phyloP scores from a whole-genome alignment of 2,888 invertebrate species.

The Neria commutata region DNA sequence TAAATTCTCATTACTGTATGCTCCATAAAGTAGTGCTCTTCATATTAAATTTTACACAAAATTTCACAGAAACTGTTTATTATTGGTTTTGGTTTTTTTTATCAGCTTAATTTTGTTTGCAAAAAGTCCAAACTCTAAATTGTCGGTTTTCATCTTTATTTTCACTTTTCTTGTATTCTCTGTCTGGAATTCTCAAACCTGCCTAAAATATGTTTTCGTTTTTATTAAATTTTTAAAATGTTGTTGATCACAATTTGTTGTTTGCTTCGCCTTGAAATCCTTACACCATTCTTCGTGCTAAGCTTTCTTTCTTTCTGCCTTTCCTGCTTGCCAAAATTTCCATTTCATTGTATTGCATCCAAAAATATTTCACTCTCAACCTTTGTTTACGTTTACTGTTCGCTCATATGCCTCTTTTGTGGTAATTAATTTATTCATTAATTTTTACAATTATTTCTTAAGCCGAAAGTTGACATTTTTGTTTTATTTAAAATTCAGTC shows the following conservation, averaged over 20 bases:
- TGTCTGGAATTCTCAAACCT: too few relatives aligned
- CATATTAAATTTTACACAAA: too few relatives aligned
- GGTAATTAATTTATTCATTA: constrained; percentile 15
- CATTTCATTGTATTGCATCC: constrained; percentile 15
- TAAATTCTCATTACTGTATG: too few relatives aligned
- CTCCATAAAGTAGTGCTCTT: too few relatives aligned
- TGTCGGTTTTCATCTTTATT: not conserved
- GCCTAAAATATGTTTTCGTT: constrained; percentile 22
- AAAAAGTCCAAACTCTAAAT: too few relatives aligned
- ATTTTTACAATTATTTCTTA: constrained; percentile 16
- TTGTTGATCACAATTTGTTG: constrained; percentile 59
- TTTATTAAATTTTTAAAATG: constrained; percentile 34
- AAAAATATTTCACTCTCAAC: constrained; percentile 31
- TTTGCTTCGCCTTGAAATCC: constrained; percentile 34
- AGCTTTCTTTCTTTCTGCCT: not conserved
- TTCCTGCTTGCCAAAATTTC: not conserved
- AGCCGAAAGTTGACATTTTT: constrained; percentile 17
- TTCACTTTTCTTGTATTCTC: constrained; percentile 6
- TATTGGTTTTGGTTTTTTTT: not conserved
- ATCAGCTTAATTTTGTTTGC: not conserved
- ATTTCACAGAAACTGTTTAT: not conserved
- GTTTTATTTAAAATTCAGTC: constrained; percentile 1
- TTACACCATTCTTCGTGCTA: not conserved
- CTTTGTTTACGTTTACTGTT: not conserved
- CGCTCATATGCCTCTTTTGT: not conserved